Evolutionary conservation across 2,797 vertebrate genomes (phyloP).

Genomic region (Poecile montanus): DNA sequence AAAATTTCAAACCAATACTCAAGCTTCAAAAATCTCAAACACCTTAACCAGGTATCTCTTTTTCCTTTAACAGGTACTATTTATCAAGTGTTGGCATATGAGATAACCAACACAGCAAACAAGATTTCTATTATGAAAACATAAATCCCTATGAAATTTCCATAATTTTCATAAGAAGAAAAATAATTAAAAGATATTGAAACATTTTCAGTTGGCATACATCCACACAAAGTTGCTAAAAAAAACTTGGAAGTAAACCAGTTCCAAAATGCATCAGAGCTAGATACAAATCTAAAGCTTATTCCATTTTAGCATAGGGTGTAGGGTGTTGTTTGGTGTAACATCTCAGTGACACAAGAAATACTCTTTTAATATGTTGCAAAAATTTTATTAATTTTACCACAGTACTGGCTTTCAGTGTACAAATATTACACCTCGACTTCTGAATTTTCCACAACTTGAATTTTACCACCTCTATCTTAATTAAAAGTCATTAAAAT

Average conservation of each 20-base stretch:
- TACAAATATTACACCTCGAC: neutral
- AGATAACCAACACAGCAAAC: neutral
- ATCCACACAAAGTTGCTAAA: neutral
- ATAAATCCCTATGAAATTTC: neutral
- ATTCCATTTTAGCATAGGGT: fast-evolving
- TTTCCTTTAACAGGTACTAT: neutral
- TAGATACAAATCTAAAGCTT: neutral
- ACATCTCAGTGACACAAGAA: neutral
- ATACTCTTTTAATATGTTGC: neutral
- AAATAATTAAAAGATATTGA: neutral
- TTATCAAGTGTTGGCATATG: neutral
- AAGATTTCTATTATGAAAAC: neutral
- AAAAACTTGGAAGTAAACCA: neutral
- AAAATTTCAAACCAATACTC: neutral
- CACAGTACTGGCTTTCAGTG: neutral
- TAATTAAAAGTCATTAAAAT: neutral
- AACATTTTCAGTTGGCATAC: neutral
- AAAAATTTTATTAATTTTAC: neutral
- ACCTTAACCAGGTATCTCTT: neutral
- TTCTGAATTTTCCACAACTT: neutral
- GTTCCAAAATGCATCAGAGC: neutral
- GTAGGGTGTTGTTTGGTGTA: neutral
- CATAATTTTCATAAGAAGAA: neutral
- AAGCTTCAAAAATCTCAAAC: neutral
- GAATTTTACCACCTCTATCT: neutral